A percentile compares a stretch with the other conserved stretches of the same genome.
Conservation (phyloP, 2,888 invertebrate species). For the Rhabditoides inermis region DNA sequence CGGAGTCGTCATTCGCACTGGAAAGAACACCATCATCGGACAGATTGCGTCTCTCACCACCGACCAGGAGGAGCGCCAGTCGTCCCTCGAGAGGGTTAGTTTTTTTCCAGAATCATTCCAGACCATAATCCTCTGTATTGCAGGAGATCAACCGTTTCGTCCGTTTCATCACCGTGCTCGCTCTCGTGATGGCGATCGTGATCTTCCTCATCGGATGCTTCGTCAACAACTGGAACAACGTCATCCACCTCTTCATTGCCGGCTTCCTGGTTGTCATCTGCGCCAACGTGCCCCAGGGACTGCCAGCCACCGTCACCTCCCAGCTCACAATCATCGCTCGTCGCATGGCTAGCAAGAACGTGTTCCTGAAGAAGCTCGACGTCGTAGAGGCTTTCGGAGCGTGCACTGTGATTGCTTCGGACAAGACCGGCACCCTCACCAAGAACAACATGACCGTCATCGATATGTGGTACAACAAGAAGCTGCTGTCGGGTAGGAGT, state of each 20-base stretch:
- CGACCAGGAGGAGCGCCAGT: slow-evolving; percentile 19
- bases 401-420: slow-evolving; percentile 24
- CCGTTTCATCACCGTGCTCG: slow-evolving; percentile 32
- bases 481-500: slow-evolving; percentile 10
- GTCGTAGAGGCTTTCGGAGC: slow-evolving; percentile 30
- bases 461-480: slow-evolving; percentile 28
- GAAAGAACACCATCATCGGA: slow-evolving; percentile 32
- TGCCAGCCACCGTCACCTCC: slow-evolving; percentile 29
- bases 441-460: slow-evolving; percentile 35
- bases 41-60: slow-evolving; percentile 32
- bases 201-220: slow-evolving; percentile 29
- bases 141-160: slow-evolving; percentile 36
- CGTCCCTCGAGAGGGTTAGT: no score
- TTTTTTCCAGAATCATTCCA: no score
- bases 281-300: slow-evolving; percentile 38
- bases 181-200: slow-evolving; percentile 32
- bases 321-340: slow-evolving; percentile 33
- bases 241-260: slow-evolving; percentile 34
- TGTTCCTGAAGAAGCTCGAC: slow-evolving; percentile 32
- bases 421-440: slow-evolving; percentile 33
- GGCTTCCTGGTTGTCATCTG: slow-evolving; percentile 38
- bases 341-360: slow-evolving; percentile 28
- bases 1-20: slow-evolving; percentile 37
- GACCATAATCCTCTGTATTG: background rate
- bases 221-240: slow-evolving; percentile 22